Percentiles rank a stretch among this genome's conserved stretches.
phyloP scores from a whole-genome alignment of 1,140 invertebrate genomes.

The Platorchestia sp. region DNA sequence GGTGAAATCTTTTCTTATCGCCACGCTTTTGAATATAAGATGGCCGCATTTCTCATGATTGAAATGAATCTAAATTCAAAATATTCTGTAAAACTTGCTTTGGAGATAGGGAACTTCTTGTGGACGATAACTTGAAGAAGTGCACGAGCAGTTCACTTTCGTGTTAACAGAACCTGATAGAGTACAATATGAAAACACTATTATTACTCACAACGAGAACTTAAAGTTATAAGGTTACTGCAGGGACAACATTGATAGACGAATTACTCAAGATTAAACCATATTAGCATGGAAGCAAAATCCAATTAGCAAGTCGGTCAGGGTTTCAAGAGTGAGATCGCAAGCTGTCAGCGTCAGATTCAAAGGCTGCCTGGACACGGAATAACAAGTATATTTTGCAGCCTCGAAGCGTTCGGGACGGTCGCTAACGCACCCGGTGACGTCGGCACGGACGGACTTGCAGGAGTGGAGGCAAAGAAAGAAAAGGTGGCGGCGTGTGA shows the following conservation, averaged over 20 bases:
- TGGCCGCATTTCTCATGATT: neutral
- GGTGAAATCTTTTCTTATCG: too few relatives aligned
- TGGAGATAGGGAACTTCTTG: too few relatives aligned
- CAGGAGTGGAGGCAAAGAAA: too few relatives aligned
- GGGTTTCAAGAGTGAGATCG: neutral
- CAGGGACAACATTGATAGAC: neutral
- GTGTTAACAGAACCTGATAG: neutral
- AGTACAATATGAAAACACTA: neutral
- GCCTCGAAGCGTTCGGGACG: neutral
- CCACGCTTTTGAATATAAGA: neutral
- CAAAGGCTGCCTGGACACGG: neutral
- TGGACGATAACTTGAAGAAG: too few relatives aligned
- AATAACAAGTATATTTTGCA: slow-evolving; percentile 2
- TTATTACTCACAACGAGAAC: neutral
- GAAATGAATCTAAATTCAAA: neutral
- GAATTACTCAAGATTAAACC: neutral
- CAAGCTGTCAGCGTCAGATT: neutral
- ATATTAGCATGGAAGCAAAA: neutral
- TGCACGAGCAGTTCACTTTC: neutral
- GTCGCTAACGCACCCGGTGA: neutral
- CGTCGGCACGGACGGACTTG: neutral
- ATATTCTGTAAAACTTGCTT: neutral
- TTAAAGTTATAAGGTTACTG: neutral
- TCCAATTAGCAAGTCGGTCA: neutral
- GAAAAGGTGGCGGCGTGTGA: too few relatives aligned